Evolutionary conservation across 2,888 invertebrate genomes (phyloP).

Genomic region (Malthinus flaveolus): DNA sequence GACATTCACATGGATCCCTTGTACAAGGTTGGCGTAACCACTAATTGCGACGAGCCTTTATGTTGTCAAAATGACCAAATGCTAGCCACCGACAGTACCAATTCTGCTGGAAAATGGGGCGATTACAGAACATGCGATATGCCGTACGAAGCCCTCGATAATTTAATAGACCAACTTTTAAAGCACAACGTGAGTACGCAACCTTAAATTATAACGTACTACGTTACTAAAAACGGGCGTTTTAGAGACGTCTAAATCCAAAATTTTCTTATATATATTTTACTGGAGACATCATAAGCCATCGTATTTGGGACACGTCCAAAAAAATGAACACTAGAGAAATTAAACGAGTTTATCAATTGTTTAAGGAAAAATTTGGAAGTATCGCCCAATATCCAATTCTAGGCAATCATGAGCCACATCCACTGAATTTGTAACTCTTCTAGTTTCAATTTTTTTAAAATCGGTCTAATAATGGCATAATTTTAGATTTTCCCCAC

Average conservation of each 20-base stretch:
- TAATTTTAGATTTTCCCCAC: constrained; percentile 41
- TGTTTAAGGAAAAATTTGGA: constrained; percentile 53
- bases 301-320: constrained; percentile 86
- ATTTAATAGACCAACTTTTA: constrained; percentile 81
- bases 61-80: constrained; percentile 1
- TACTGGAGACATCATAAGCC: constrained; percentile 86
- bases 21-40: not conserved
- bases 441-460: not conserved
- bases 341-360: constrained; percentile 58
- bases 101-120: constrained; percentile 6
- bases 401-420: constrained; percentile 72
- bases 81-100: not conserved
- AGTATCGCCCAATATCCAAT: constrained; percentile 61
- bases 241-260: not conserved
- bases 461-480: not conserved
- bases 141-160: constrained; percentile 52
- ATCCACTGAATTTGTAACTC: constrained; percentile 79
- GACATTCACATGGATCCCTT: not conserved
- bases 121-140: constrained; percentile 1
- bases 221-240: too few relatives aligned
- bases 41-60: not conserved
- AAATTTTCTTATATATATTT: constrained; percentile 66
- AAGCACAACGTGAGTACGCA: constrained; percentile 83
- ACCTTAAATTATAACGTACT: too few relatives aligned
- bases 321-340: constrained; percentile 63